Base-by-base conservation (phyloP, 2,888 invertebrate genomes). In the Lucinisca nassula region DNA sequence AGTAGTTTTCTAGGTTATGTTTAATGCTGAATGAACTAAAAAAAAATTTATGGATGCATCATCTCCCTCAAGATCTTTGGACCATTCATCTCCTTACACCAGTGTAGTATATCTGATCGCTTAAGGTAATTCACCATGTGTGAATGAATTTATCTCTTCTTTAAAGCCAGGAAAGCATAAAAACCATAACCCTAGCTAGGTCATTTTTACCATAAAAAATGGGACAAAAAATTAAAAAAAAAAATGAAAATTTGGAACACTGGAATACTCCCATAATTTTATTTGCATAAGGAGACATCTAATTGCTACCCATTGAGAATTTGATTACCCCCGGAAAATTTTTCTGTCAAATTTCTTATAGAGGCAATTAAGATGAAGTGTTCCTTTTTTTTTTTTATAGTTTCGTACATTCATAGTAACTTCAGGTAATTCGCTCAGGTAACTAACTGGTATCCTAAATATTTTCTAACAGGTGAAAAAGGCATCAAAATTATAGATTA, bases 391-490 rank as follows among this genome's bases (percentile, higher is more conserved):
- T n/a, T n/a, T n/a, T n/a, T n/a, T n/a, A n/a, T n/a, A n/a, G n/a
- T n/a, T n/a, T n/a, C n/a, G n/a, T n/a, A n/a, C n/a, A n/a, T n/a
- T n/a, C n/a, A n/a, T n/a, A n/a, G n/a, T n/a, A n/a, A n/a, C n/a
- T n/a, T 30, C 32, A 67, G 67, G 67, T 67, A 67, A n/a, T 67
- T 67, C 21, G 12, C 67, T 35, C 67, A 67, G 67, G 67, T 67
- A 35, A 30, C 3, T 17, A 30, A 30, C 4, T 67, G 35, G 35
- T 67, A 67, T 67, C 67, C 35, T 6, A 67, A 67, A 32, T 67
- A 67, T 67, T 67, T 67, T 67, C 17, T 32, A 67, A 67, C 67
- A 67, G 67, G 67, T 67, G 67, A 67, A 67, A 67, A 67, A 67
- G 35, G 32, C 67, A 67, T 67, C 67, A 67, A 67, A 67, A 67